Conservation (phyloP, 1,140 invertebrate genomes). For the Gyrodactylus bullatarudis region DNA sequence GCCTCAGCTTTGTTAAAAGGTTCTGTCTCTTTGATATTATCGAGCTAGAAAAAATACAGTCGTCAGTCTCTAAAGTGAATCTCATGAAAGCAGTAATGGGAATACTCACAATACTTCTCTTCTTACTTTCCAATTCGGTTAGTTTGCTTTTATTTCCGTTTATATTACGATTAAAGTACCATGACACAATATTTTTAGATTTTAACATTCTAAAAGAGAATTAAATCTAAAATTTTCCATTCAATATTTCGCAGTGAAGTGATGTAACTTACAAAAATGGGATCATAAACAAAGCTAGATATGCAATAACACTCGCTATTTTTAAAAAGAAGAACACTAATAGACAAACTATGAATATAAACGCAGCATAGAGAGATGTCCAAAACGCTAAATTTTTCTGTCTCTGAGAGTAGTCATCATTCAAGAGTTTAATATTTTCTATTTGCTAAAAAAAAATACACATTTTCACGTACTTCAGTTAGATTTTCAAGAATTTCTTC, state of each 20-base stretch:
- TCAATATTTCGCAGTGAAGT: no score
- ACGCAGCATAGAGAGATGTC: background rate
- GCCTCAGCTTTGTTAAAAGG: background rate
- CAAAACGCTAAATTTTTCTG: background rate
- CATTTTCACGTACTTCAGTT: no score
- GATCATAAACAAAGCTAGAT: background rate
- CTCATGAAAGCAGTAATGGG: no score
- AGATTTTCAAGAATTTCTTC: no score
- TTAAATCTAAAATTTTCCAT: no score
- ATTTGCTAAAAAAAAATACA: no score
- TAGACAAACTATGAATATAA: background rate
- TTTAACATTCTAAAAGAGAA: background rate
- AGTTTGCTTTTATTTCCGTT: background rate
- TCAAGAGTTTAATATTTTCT: no score
- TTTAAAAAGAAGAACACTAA: background rate
- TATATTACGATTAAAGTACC: background rate
- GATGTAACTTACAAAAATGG: background rate
- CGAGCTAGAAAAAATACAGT: background rate
- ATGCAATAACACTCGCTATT: background rate
- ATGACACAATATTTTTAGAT: background rate
- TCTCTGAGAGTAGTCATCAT: no score
- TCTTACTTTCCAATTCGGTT: background rate
- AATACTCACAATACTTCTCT: background rate
- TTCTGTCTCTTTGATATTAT: background rate
- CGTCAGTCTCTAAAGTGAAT: no score